Evolutionary conservation across 2,113 vertebrate species (phyloP), one percentile per base, ranked within the genome.

Genomic region (Amphiprion percula): DNA sequence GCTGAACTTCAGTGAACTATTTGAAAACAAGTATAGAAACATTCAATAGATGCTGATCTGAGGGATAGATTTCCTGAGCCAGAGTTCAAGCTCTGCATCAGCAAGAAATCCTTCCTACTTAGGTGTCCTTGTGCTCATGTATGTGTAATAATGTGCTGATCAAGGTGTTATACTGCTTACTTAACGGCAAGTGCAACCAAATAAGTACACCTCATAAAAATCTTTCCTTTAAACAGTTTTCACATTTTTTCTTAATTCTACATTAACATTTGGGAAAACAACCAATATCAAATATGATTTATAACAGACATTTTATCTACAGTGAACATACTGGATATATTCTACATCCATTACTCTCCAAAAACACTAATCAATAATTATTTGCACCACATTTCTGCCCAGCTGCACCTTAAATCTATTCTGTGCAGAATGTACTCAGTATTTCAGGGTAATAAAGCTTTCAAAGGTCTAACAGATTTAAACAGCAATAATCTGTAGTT

Each of bases 71-170:
- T 84, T 86, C 64, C 68, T 70, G 26, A 74, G 79, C 70, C 66
- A 33, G n/a, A 61, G 54, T 74, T 84, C 60, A 64, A 75, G 65
- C 50, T 70, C 17, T 0, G 71, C 56, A 66, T 78, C 88, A 91
- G 83, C 81, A 85, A 79, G 83, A 85, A 82, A 71, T 71, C 46
- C 65, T 68, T 64, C 69, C 67, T n/a, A 65, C 79, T 87, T 62
- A 69, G 72, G 75, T 77, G 63, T 81, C 75, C 68, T 80, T 71
- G 64, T 77, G 77, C 76, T 77, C 84, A 83, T 77, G 52, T 79
- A 80, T 84, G 74, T 74, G 74, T 60, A 68, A 82, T 68, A 72
- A 77, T 61, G 56, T 89, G 81, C 81, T 82, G 81, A 87, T 82
- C 54, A n/a, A 74, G 79, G 64, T 16, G 23, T 55, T 79, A 26